Evolutionary conservation across 1,140 invertebrate species (phyloP).

Genomic region (Augochlora pura): DNA sequence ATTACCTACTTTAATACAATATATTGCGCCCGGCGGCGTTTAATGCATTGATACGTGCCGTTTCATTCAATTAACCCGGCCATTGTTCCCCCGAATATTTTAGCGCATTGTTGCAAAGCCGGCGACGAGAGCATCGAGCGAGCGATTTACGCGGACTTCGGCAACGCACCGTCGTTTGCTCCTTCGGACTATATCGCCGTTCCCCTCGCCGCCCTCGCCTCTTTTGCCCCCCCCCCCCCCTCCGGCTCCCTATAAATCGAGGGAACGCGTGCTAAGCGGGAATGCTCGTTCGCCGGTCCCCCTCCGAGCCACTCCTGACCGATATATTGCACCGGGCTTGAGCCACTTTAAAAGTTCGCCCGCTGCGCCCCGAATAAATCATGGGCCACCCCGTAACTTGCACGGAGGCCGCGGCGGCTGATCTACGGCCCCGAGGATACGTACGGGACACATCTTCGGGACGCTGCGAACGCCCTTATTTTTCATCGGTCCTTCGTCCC

Average conservation of each 20-base stretch:
- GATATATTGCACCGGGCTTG: conserved; percentile 33
- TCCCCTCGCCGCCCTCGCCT: too few species aligned
- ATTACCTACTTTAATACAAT: conserved; percentile 44
- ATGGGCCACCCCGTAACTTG: conserved; percentile 29
- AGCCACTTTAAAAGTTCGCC: conserved; percentile 53
- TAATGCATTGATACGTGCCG: conserved; percentile 27
- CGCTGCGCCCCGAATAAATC: conserved; percentile 48
- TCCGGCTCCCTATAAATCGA: neutral
- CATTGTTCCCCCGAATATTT: conserved; percentile 12
- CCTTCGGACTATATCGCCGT: too few species aligned
- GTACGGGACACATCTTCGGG: conserved; percentile 41
- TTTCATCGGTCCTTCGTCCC: conserved; percentile 13
- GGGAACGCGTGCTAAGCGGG: neutral
- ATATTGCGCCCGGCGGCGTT: conserved; percentile 9
- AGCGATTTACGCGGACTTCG: too few species aligned
- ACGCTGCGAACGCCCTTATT: conserved; percentile 46
- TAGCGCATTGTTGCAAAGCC: too few species aligned
- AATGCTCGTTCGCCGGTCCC: neutral
- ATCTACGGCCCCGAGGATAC: conserved; percentile 22
- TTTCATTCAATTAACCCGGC: conserved; percentile 10
- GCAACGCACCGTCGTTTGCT: too few species aligned
- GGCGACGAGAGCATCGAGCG: too few species aligned
- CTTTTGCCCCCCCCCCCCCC: too few species aligned
- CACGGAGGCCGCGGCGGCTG: conserved; percentile 29
- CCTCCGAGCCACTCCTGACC: neutral